Evolutionary conservation across 2,113 vertebrate genomes (phyloP).

Genomic region (human): DNA sequence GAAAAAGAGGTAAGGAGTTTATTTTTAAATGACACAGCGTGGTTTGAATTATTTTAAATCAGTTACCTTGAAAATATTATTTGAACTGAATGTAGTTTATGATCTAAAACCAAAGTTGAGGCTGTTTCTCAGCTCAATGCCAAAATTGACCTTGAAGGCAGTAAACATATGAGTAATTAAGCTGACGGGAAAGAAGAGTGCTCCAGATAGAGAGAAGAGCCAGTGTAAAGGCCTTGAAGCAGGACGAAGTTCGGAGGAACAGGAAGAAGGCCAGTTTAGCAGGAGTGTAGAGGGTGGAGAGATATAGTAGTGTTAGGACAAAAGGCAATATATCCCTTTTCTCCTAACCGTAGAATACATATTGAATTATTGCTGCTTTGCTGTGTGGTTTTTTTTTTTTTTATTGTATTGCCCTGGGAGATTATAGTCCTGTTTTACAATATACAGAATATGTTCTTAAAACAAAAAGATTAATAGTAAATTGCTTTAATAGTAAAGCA

Average conservation of each 20-base stretch:
- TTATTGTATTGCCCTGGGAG: background rate
- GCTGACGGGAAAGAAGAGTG: background rate
- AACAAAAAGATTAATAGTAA: background rate
- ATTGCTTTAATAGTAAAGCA: background rate
- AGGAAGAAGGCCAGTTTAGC: background rate
- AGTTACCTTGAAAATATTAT: background rate
- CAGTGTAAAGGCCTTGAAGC: background rate
- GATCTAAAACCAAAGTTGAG: background rate
- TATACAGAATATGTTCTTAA: background rate
- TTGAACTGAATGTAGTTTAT: background rate
- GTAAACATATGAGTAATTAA: background rate
- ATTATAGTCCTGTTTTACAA: background rate
- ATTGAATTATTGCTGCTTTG: background rate
- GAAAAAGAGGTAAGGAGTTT: slow-evolving; percentile 93
- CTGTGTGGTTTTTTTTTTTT: background rate
- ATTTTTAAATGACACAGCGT: slow-evolving; percentile 32
- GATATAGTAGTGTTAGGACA: background rate
- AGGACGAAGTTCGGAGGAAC: background rate
- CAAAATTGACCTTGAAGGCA: background rate
- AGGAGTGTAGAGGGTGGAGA: background rate
- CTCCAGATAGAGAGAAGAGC: background rate
- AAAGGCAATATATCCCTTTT: background rate
- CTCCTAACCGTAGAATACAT: background rate
- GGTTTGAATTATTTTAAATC: slow-evolving; percentile 41
- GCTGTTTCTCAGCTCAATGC: background rate